Conservation (phyloP, 2,888 invertebrate species). For the Drosophila meridiana region DNA sequence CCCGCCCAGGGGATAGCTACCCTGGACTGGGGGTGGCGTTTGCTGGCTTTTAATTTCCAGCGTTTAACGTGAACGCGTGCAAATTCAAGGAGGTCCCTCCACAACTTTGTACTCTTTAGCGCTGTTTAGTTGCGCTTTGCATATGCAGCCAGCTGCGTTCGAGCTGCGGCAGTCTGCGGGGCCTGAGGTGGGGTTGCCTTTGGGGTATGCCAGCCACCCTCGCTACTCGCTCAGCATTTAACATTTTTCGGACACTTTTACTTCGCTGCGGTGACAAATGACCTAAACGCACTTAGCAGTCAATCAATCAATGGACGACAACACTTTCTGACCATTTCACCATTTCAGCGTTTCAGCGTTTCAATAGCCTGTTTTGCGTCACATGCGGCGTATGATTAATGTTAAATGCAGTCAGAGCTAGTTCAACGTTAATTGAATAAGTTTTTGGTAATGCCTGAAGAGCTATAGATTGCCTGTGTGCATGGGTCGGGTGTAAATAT, state of each 20-base stretch:
- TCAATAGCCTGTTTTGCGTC: conserved; percentile 23
- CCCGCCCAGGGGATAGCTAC: background rate
- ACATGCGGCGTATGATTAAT: conserved; percentile 54
- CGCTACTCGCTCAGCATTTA: conserved; percentile 11
- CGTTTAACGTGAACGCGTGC: conserved; percentile 70
- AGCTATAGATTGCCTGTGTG: background rate
- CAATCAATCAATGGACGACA: conserved; percentile 38
- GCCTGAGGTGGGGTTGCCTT: too few relatives aligned
- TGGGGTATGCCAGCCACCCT: background rate
- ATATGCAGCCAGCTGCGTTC: conserved; percentile 37
- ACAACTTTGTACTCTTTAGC: conserved; percentile 77
- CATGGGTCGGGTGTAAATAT: background rate
- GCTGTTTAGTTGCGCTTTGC: conserved; percentile 73
- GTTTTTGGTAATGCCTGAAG: too few relatives aligned
- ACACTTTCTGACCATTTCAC: conserved; percentile 18
- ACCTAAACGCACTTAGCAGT: conserved; percentile 41
- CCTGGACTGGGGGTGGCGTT: background rate
- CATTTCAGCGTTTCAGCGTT: conserved; percentile 1
- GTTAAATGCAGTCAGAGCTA: conserved; percentile 1
- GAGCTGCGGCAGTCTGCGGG: background rate
- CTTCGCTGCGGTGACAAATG: conserved; percentile 45
- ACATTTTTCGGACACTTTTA: conserved; percentile 23
- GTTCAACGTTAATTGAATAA: background rate
- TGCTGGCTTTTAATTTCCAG: conserved; percentile 60
- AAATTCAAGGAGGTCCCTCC: conserved; percentile 48